Conservation (phyloP, 2,797 vertebrate genomes). For the Phalanger gymnotis region DNA sequence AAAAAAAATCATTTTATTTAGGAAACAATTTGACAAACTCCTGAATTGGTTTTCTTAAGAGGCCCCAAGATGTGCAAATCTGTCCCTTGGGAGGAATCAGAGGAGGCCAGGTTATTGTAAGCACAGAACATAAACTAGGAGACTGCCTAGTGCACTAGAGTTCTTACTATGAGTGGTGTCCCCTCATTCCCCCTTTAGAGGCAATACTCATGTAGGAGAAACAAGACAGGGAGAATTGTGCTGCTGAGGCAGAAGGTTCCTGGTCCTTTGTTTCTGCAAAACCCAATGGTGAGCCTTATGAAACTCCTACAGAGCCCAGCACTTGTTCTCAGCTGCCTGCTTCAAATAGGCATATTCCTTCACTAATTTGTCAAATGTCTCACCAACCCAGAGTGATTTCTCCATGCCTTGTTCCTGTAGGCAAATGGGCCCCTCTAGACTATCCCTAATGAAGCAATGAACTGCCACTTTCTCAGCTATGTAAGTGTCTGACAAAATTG, state of each 20-base stretch:
- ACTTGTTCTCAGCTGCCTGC: constrained; percentile 85
- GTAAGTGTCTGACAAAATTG: constrained; percentile 87
- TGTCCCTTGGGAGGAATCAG: neutral
- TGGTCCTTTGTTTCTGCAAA: neutral
- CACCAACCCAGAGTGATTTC: constrained; percentile 81
- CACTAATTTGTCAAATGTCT: constrained; percentile 86
- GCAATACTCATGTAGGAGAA: neutral
- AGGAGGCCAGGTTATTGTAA: neutral
- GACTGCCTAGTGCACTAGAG: neutral
- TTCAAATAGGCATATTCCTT: constrained; percentile 86
- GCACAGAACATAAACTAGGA: neutral
- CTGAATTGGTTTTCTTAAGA: neutral
- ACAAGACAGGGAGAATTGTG: neutral
- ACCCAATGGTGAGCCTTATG: constrained; percentile 56
- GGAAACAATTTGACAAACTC: neutral
- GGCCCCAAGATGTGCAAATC: neutral
- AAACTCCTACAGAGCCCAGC: constrained; percentile 88
- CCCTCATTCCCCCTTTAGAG: neutral
- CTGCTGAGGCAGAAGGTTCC: neutral
- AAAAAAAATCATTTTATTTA: neutral
- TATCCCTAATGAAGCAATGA: constrained; percentile 87
- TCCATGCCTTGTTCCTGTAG: constrained; percentile 81
- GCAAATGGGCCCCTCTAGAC: constrained; percentile 81
- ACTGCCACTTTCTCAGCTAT: constrained; percentile 84
- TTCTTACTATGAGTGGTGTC: neutral